These are phyloP conservation scores for Clytia hemisphaerica DNA, from an alignment of 30 jellyfish, hydroid and myxozoan species.

Conservation along the genomic window DNA sequence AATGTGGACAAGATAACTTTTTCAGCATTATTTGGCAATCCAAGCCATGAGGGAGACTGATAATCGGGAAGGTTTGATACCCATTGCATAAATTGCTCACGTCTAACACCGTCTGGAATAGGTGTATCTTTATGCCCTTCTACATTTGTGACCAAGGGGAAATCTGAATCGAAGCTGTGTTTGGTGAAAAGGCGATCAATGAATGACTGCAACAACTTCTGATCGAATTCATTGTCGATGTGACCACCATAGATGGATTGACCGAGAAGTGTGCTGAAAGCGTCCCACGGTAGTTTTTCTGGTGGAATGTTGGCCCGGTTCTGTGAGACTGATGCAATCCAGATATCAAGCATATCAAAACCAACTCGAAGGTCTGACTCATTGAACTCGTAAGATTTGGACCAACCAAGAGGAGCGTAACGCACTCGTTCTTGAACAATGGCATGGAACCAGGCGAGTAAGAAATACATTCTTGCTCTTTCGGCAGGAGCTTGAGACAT, in stretches of 20 bases:
- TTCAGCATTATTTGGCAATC: conserved; percentile 97
- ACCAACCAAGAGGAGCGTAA: conserved; percentile 97
- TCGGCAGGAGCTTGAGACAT: conserved; percentile 95
- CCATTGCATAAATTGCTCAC: conserved; percentile 98
- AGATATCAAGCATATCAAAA: conserved; percentile 88
- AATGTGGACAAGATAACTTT: conserved; percentile 76
- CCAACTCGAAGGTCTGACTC: conserved; percentile 95
- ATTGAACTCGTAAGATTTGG: conserved; percentile 86
- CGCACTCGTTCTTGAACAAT: conserved; percentile 90
- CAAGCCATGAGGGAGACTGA: conserved; percentile 98
- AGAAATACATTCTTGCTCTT: conserved; percentile 88
- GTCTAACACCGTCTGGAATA: conserved; percentile 86
- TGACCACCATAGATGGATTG: conserved; percentile 95
- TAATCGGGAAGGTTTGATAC: conserved; percentile 88
- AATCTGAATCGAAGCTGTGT: conserved; percentile 85
- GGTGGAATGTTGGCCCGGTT: conserved; percentile 90
- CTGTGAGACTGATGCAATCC: conserved; percentile 89
- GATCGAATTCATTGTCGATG: conserved; percentile 91
- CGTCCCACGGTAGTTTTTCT: conserved; percentile 98
- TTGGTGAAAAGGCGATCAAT: conserved; percentile 80
- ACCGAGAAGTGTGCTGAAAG: conserved; percentile 80
- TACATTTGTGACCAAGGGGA: conserved; percentile 80
- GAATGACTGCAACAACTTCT: conserved; percentile 81
- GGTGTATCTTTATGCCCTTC: conserved; percentile 63
- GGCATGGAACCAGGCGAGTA: conserved; percentile 99